Percentiles rank a stretch among this genome's conserved stretches.
These are phyloP conservation scores for Channa maculata DNA, from an alignment of 2,113 vertebrate genomes.

Conservation along the genomic window DNA sequence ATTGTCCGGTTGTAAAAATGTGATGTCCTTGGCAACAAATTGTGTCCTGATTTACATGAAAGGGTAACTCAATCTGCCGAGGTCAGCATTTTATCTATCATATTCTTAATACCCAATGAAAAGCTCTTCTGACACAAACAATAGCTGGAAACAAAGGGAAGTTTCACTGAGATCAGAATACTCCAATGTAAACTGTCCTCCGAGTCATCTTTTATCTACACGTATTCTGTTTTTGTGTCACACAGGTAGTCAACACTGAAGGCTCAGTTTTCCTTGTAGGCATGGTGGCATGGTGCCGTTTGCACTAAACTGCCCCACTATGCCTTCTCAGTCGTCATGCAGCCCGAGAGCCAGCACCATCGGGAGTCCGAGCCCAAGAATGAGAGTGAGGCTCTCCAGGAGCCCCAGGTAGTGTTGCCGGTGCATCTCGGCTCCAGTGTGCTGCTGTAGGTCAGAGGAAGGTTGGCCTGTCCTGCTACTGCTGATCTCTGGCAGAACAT, in stretches of 20 bases:
- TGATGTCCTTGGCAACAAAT: background rate
- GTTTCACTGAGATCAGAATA: constrained; percentile 9
- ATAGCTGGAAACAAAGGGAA: background rate
- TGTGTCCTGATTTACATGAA: background rate
- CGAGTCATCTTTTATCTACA: background rate
- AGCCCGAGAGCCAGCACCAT: constrained; percentile 82
- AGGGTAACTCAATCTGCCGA: background rate
- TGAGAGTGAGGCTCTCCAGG: constrained; percentile 76
- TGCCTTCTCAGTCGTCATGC: constrained; percentile 71
- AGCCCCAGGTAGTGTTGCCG: constrained; percentile 68
- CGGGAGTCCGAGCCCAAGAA: constrained; percentile 81
- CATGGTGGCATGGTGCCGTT: background rate
- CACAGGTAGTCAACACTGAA: background rate
- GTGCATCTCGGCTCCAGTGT: constrained; percentile 12
- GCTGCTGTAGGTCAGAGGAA: constrained; percentile 48
- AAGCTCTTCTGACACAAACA: constrained; percentile 15
- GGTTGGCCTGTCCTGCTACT: constrained; percentile 44
- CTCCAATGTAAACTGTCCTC: background rate
- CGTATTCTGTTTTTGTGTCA: background rate
- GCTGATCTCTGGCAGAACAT: constrained; percentile 82
- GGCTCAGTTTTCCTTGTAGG: background rate
- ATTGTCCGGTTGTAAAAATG: background rate
- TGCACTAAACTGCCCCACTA: background rate
- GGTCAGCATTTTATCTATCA: background rate
- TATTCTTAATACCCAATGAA: background rate